phyloP scores from a whole-genome alignment of 2,113 vertebrate genomes.

The Myotis davidii region DNA sequence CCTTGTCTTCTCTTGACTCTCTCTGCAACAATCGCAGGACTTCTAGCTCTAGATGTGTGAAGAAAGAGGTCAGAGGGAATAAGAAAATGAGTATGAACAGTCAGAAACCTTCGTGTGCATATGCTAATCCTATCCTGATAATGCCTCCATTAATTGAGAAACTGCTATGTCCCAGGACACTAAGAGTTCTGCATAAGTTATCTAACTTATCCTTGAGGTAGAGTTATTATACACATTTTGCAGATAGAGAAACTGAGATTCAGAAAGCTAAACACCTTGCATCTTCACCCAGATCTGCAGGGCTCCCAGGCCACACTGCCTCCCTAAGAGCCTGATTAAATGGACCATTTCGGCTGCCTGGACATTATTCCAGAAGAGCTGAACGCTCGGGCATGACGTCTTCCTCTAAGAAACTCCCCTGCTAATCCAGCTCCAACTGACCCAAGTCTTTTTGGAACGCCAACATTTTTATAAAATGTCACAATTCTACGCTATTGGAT shows the following conservation, averaged over 20 bases:
- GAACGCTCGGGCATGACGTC: not conserved
- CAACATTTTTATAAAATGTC: not conserved
- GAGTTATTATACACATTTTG: not conserved
- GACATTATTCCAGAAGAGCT: not conserved
- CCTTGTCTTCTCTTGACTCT: not conserved
- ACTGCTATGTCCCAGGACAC: not conserved
- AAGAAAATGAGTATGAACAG: not conserved
- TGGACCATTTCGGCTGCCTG: not conserved
- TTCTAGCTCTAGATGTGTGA: not conserved
- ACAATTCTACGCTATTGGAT: not conserved
- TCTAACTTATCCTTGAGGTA: not conserved
- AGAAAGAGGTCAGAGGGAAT: not conserved
- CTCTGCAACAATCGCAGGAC: not conserved
- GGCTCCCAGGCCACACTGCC: not conserved
- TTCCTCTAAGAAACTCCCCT: not conserved
- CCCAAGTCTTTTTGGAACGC: not conserved
- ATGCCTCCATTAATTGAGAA: not conserved
- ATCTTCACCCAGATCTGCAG: not conserved
- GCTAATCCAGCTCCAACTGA: not conserved
- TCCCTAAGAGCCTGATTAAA: not conserved
- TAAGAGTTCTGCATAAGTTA: not conserved
- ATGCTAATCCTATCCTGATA: not conserved
- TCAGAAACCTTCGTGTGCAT: not conserved
- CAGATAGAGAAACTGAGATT: not conserved
- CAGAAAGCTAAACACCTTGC: conserved; percentile 5